Conservation (phyloP, 2,797 vertebrate species). For the Iguana delicatissima region DNA sequence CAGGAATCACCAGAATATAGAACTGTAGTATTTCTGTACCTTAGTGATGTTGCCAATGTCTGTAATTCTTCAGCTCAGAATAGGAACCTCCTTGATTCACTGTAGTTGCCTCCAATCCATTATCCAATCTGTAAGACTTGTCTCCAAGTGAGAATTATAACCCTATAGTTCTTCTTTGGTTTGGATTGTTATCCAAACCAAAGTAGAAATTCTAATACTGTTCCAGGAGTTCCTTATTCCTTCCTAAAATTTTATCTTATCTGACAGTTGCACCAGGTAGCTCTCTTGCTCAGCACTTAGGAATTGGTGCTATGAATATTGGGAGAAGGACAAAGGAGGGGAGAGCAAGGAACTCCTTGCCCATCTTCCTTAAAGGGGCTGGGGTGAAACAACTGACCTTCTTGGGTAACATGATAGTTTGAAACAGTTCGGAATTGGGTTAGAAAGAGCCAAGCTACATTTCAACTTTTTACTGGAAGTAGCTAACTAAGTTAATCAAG, state of each 20-base stretch:
- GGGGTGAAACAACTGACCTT: not conserved
- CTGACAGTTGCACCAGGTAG: not conserved
- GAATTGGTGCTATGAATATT: not conserved
- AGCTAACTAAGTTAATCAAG: not conserved
- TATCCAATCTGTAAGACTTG: not conserved
- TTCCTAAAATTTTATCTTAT: not conserved
- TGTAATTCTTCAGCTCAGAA: not conserved
- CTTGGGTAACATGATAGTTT: not conserved
- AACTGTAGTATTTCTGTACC: not conserved
- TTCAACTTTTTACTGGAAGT: not conserved
- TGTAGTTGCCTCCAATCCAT: not conserved
- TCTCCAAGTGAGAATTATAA: not conserved
- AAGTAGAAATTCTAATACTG: not conserved
- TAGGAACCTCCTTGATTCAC: not conserved
- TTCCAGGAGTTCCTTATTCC: not conserved
- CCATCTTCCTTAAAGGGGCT: not conserved
- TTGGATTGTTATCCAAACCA: not conserved
- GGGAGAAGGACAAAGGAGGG: not conserved
- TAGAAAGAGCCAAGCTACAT: constrained; percentile 8
- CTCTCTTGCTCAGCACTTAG: too few relatives aligned
- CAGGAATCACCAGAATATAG: not conserved
- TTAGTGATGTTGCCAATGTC: not conserved
- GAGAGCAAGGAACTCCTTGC: not conserved
- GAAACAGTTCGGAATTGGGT: not conserved
- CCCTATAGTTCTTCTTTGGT: not conserved